Percentiles rank a stretch among this genome's conserved stretches.
phyloP scores from a whole-genome alignment of 2,888 invertebrate species.

The Spialia ferax region DNA sequence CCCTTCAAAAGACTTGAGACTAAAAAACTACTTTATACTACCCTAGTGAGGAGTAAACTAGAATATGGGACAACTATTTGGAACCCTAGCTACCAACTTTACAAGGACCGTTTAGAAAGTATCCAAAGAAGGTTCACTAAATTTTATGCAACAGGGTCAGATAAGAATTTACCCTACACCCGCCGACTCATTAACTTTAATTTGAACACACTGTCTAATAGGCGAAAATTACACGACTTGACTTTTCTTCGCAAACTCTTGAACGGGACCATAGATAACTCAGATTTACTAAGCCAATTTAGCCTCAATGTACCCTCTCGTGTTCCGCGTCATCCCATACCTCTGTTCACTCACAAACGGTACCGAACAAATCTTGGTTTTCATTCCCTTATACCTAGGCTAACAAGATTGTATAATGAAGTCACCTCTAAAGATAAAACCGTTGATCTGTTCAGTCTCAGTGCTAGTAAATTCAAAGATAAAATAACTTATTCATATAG shows the following conservation, averaged over 20 bases:
- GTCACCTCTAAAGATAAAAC: neutral
- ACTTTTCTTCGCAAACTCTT: conserved; percentile 9
- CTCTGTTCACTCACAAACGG: neutral
- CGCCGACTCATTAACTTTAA: neutral
- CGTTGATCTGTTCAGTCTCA: neutral
- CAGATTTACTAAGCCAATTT: conserved; percentile 17
- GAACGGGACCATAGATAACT: conserved; percentile 15
- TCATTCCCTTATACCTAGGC: conserved; percentile 12
- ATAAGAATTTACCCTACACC: neutral
- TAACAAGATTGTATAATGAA: conserved; percentile 1
- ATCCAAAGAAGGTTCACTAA: conserved; percentile 15
- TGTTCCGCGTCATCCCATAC: conserved; percentile 13
- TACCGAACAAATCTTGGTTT: conserved; percentile 19
- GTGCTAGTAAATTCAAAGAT: neutral
- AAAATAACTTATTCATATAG: neutral
- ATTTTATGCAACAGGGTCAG: neutral
- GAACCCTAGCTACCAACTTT: conserved; percentile 11
- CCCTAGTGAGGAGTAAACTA: conserved; percentile 16
- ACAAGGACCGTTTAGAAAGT: conserved; percentile 17
- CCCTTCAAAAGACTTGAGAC: conserved; percentile 13
- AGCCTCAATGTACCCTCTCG: conserved; percentile 17
- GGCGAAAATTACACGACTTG: conserved; percentile 13
- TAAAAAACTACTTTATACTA: conserved; percentile 9
- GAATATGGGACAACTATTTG: conserved; percentile 10
- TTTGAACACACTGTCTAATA: conserved; percentile 6